These are phyloP conservation scores for Leucoma salicis DNA, from an alignment of 2,888 invertebrate genomes.

Conservation along the genomic window DNA sequence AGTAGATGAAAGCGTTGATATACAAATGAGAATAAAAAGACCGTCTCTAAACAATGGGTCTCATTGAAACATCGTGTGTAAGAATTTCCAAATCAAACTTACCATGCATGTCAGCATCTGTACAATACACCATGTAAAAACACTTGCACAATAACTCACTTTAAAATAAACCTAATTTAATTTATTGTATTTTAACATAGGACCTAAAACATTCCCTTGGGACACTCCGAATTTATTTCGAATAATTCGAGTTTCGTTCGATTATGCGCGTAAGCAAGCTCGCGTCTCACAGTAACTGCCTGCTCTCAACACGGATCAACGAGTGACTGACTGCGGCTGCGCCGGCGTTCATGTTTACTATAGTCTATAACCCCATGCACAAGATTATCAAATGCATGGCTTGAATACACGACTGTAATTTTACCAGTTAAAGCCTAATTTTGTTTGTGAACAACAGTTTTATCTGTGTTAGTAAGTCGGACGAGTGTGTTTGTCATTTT, in stretches of 20 bases:
- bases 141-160: slow-evolving; percentile 48
- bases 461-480: slow-evolving; percentile 75
- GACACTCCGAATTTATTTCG: slow-evolving; percentile 48
- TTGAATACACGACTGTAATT: slow-evolving; percentile 40
- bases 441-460: slow-evolving; percentile 27
- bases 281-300: slow-evolving; percentile 62
- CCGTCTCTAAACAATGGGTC: slow-evolving; percentile 62
- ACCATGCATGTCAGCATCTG: slow-evolving; percentile 73
- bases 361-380: slow-evolving; percentile 75
- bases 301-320: slow-evolving; percentile 59
- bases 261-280: slow-evolving; percentile 54
- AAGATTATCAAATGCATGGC: slow-evolving; percentile 54
- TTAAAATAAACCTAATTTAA: slow-evolving; percentile 33
- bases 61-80: slow-evolving; percentile 60
- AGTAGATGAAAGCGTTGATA: slow-evolving; percentile 63
- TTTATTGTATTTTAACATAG: slow-evolving; percentile 50
- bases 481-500: slow-evolving; percentile 75
- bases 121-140: slow-evolving; percentile 49
- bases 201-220: slow-evolving; percentile 58
- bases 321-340: slow-evolving; percentile 56
- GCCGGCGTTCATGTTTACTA: slow-evolving; percentile 73
- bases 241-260: slow-evolving; percentile 53
- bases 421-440: slow-evolving; percentile 14
- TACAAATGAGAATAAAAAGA: slow-evolving; percentile 52
- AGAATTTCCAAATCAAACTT: slow-evolving; percentile 62